Conservation (phyloP, 2,888 invertebrate genomes). For the Cryptosula pallasiana region DNA sequence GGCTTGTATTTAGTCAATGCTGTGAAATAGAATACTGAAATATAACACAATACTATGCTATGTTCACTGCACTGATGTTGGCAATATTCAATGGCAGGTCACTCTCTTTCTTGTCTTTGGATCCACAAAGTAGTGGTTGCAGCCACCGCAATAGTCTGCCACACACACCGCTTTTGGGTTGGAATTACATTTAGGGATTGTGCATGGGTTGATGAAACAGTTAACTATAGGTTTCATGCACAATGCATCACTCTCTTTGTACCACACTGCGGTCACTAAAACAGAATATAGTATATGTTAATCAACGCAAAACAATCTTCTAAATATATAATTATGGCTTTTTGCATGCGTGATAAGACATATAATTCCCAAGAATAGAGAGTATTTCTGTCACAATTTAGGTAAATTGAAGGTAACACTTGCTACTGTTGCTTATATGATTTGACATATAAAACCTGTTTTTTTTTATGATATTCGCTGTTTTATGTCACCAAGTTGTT, state of each 20-base stretch:
- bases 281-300: not conserved
- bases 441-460: too few species aligned
- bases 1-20: too few species aligned
- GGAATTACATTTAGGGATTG: not conserved
- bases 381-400: too few species aligned
- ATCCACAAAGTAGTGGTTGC: conserved; percentile 7
- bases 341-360: too few species aligned
- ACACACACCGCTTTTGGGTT: not conserved
- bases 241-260: not conserved
- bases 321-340: too few species aligned
- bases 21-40: too few species aligned
- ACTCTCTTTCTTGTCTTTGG: not conserved
- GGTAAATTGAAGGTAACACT: too few species aligned
- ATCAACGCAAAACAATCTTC: too few species aligned
- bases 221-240: not conserved
- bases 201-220: not conserved
- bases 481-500: too few species aligned
- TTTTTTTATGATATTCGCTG: too few species aligned
- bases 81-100: not conserved
- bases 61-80: not conserved
- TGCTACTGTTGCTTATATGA: too few species aligned
- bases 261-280: not conserved
- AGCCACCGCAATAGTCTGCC: not conserved
- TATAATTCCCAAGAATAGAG: too few species aligned
- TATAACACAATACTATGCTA: not conserved